A percentile compares a stretch with the other conserved stretches of the same genome.
These are phyloP conservation scores for Riparia riparia DNA, from an alignment of 2,113 vertebrate species.

Conservation along the genomic window DNA sequence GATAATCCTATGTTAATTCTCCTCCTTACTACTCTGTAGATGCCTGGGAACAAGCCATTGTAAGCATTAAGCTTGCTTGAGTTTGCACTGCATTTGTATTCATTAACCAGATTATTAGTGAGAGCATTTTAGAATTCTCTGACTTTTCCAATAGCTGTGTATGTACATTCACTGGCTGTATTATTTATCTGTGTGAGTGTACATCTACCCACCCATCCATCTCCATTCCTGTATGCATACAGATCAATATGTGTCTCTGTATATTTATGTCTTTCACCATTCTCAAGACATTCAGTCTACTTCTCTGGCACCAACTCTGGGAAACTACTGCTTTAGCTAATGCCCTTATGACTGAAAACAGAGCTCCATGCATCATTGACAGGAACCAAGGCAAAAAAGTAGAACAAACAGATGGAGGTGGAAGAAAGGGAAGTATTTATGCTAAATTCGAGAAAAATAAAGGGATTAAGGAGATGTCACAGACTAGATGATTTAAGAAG, in stretches of 20 bases:
- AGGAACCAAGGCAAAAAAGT: slow-evolving; percentile 34
- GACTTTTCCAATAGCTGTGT: not conserved
- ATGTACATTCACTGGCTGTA: not conserved
- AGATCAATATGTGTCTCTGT: slow-evolving; percentile 48
- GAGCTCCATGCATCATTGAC: slow-evolving; percentile 22
- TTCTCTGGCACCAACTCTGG: slow-evolving; percentile 53
- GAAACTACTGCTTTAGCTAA: slow-evolving; percentile 61
- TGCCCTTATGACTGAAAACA: slow-evolving; percentile 42
- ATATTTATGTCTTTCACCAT: slow-evolving; percentile 51
- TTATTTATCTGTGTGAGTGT: slow-evolving; percentile 51
- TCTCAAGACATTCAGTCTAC: slow-evolving; percentile 47
- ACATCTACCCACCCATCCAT: not conserved
- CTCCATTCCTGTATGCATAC: not conserved
- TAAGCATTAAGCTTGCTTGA: slow-evolving; percentile 52
- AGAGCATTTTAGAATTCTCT: not conserved
- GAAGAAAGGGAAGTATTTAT: slow-evolving; percentile 52
- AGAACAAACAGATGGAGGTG: slow-evolving; percentile 58
- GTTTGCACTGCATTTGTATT: slow-evolving; percentile 66
- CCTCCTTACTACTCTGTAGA: slow-evolving; percentile 11
- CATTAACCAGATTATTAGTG: slow-evolving; percentile 56
- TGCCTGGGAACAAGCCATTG: slow-evolving; percentile 61
- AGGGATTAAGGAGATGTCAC: slow-evolving; percentile 54
- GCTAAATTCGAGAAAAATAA: slow-evolving; percentile 52
- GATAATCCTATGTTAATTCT: slow-evolving; percentile 71
- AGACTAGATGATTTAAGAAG: slow-evolving; percentile 59